Evolutionary conservation across 2,888 invertebrate genomes (phyloP), one percentile per base, ranked within the genome.

Genomic region (Leptopilina myrica): DNA sequence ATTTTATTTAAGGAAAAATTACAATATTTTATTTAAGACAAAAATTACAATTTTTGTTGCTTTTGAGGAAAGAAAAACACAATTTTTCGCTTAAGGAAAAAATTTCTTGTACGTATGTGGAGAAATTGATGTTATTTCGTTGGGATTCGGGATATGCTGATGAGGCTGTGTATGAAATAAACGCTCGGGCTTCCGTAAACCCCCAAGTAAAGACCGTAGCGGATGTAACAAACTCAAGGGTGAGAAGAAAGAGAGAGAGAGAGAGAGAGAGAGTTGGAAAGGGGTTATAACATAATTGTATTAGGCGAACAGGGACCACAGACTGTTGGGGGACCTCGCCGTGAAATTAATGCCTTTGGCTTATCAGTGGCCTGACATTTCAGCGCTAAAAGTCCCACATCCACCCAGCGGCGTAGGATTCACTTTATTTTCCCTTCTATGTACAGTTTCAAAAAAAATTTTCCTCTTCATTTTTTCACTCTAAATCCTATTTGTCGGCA

Each of bases 261-360:
- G 80, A 66, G 77, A 76, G 77, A 79, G 76, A 82, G 81, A 78
- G 76, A 81, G 80, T 82, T 76, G 79, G 78, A 59, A 78, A 64
- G 80, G 75, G 76, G 80, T 73, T 73, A 73, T 73, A 73, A 73
- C 88, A 90, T 91, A 91, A 91, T 91, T 91, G 90, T 90, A 91
- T 91, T 91, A 90, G 89, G 88, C 87, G 87, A 81, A 82, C 83
- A 86, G 87, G 86, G 87, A 86, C 86, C 84, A 78, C 79, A 79
- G 81, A 81, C 83, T 80, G 79, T 76, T 80, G 84, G 89, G 89
- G 88, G 88, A 88, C 84, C 85, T 80, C 79, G 84, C 87, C 87
- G 90, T 88, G 89, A 90, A 91, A 90, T 91, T 90, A 90, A 91
- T 90, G 90, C 89, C 88, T 88, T 87, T 86, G 89, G 90, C 90